phyloP scores from a whole-genome alignment of 2,888 invertebrate species.

The Timandra comae region DNA sequence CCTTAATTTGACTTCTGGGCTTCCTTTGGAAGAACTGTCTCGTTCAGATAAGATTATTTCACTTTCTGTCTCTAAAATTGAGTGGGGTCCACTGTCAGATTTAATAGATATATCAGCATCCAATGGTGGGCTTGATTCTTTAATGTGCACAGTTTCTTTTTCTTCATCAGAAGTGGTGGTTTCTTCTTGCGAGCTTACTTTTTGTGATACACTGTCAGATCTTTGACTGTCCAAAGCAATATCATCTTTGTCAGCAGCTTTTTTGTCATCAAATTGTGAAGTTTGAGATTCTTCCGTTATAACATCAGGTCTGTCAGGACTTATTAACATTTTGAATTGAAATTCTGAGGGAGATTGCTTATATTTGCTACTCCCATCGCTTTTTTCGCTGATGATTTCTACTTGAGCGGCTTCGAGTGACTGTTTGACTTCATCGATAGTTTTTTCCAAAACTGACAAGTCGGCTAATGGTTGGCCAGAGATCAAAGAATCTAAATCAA shows the following conservation, averaged over 20 bases:
- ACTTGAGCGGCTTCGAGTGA: constrained; percentile 83
- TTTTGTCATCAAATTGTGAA: constrained; percentile 56
- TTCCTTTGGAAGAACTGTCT: constrained; percentile 65
- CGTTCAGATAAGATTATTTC: constrained; percentile 60
- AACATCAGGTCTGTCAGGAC: constrained; percentile 74
- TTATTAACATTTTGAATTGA: constrained; percentile 79
- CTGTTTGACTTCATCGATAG: constrained; percentile 83
- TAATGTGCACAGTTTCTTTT: constrained; percentile 60
- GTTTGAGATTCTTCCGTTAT: constrained; percentile 77
- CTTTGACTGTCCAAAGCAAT: constrained; percentile 48
- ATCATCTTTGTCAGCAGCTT: constrained; percentile 35
- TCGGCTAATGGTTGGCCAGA: constrained; percentile 69
- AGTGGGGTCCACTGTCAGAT: constrained; percentile 72
- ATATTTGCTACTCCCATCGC: constrained; percentile 80
- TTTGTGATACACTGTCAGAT: constrained; percentile 59
- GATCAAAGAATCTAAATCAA: constrained; percentile 69
- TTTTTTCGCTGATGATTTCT: constrained; percentile 80
- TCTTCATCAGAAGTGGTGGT: constrained; percentile 75
- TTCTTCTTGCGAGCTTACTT: constrained; percentile 62
- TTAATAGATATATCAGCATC: constrained; percentile 61
- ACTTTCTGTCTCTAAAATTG: constrained; percentile 70
- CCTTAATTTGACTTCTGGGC: constrained; percentile 63
- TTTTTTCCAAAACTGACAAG: constrained; percentile 79
- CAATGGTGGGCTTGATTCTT: constrained; percentile 60
- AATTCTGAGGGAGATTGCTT: constrained; percentile 86